A percentile compares a stretch with the other conserved stretches of the same genome.
Conservation (phyloP, 30 jellyfish, hydroid and myxozoan genomes). For the Cassiopea andromeda region DNA sequence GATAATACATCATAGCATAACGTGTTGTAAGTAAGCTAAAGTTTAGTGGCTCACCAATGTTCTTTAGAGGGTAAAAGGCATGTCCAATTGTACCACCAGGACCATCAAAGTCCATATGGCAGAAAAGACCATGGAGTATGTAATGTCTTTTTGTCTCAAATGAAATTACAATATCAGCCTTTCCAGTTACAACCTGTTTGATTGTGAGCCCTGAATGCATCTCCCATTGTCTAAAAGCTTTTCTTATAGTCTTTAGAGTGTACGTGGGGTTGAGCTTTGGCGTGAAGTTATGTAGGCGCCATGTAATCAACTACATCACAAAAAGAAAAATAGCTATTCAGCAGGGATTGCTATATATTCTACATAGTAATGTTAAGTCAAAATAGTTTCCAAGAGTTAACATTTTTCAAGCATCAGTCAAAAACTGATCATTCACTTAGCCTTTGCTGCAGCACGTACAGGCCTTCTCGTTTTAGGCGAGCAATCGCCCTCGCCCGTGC, state of each 20-base stretch:
- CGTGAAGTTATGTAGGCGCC: constrained; percentile 70
- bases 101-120: constrained; percentile 82
- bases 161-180: constrained; percentile 83
- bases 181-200: constrained; percentile 39
- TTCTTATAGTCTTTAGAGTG: constrained; percentile 28
- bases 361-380: too few species aligned
- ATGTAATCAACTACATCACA: constrained; percentile 65
- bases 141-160: constrained; percentile 60
- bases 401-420: too few species aligned
- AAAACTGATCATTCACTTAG: too few species aligned
- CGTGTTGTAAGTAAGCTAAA: neutral
- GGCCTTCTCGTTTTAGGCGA: too few species aligned
- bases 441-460: too few species aligned
- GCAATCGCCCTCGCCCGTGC: too few species aligned
- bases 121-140: neutral
- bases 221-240: constrained; percentile 79
- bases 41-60: constrained; percentile 3
- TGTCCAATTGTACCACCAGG: constrained; percentile 89
- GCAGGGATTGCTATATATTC: neutral
- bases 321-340: neutral
- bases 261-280: constrained; percentile 43
- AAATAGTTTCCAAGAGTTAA: too few species aligned
- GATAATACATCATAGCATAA: neutral
- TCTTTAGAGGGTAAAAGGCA: constrained; percentile 79
- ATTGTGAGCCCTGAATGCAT: constrained; percentile 50